phyloP scores from a whole-genome alignment of 2,888 invertebrate genomes.

The Panopea generosa region DNA sequence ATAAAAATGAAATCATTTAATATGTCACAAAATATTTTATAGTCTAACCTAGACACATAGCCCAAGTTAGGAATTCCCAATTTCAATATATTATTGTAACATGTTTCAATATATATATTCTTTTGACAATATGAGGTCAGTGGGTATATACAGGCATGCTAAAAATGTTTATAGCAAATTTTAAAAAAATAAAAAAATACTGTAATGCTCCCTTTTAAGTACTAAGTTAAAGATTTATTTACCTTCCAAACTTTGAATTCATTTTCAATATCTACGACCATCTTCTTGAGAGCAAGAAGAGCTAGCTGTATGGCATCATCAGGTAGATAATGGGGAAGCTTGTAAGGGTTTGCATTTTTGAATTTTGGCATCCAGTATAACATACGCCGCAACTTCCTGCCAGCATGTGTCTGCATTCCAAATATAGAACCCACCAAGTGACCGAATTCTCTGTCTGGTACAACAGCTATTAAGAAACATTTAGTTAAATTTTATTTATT shows the following conservation, averaged over 20 bases:
- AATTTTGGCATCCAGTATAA: conserved; percentile 94
- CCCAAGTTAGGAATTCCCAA: too few relatives aligned
- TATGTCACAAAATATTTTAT: too few relatives aligned
- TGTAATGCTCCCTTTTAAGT: too few relatives aligned
- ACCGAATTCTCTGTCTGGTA: conserved; percentile 96
- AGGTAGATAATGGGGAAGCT: conserved; percentile 88
- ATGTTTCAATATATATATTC: too few relatives aligned
- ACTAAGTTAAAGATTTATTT: conserved; percentile 12
- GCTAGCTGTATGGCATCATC: conserved; percentile 92
- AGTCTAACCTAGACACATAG: too few relatives aligned
- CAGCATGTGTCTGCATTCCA: conserved; percentile 89
- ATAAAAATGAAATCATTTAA: too few relatives aligned
- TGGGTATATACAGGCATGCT: too few relatives aligned
- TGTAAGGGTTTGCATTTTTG: conserved; percentile 87
- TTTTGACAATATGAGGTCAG: too few relatives aligned
- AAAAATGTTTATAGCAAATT: too few relatives aligned
- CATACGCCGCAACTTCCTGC: conserved; percentile 87
- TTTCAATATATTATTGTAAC: too few relatives aligned
- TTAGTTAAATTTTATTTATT: too few relatives aligned
- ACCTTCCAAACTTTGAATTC: conserved; percentile 86
- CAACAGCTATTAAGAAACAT: conserved; percentile 88
- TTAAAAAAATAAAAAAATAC: too few relatives aligned
- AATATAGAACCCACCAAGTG: conserved; percentile 93
- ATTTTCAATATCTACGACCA: conserved; percentile 92
- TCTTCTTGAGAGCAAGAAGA: conserved; percentile 92